Conservation (phyloP, 2,113 vertebrate species). For the Tupaia tana region DNA sequence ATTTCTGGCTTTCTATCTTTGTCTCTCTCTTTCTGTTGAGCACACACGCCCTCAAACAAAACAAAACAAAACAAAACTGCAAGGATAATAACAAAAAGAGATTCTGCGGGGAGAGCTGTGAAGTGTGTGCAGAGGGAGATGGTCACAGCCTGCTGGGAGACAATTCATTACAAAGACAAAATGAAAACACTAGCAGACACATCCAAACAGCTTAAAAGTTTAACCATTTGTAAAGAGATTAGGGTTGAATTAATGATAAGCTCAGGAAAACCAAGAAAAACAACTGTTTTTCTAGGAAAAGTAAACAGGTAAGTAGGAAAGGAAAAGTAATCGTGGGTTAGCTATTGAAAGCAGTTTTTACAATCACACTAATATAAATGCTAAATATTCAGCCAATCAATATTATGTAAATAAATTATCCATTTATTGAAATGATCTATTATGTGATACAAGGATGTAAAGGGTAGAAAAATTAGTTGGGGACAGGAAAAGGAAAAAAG, state of each 20-base stretch:
- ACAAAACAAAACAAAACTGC: too few relatives aligned
- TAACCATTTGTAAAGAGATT: background rate
- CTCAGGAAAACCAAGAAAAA: background rate
- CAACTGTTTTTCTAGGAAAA: background rate
- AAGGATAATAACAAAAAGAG: background rate
- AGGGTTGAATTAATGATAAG: background rate
- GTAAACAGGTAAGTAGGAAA: background rate
- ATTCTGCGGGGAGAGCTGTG: background rate
- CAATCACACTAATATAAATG: background rate
- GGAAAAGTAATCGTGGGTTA: background rate
- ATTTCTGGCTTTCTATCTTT: too few relatives aligned
- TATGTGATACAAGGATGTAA: background rate
- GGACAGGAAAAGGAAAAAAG: background rate
- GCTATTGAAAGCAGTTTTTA: background rate
- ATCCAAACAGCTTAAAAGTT: background rate
- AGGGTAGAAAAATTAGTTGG: background rate
- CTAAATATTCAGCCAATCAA: background rate
- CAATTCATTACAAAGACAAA: background rate
- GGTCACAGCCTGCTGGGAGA: background rate
- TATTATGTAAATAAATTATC: background rate
- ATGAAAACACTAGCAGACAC: background rate
- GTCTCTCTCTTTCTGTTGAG: too few relatives aligned
- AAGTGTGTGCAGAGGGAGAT: background rate
- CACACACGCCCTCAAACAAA: too few relatives aligned
- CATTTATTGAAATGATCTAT: background rate